Conservation (phyloP, 2,888 invertebrate genomes). For the Macropis europaea region DNA sequence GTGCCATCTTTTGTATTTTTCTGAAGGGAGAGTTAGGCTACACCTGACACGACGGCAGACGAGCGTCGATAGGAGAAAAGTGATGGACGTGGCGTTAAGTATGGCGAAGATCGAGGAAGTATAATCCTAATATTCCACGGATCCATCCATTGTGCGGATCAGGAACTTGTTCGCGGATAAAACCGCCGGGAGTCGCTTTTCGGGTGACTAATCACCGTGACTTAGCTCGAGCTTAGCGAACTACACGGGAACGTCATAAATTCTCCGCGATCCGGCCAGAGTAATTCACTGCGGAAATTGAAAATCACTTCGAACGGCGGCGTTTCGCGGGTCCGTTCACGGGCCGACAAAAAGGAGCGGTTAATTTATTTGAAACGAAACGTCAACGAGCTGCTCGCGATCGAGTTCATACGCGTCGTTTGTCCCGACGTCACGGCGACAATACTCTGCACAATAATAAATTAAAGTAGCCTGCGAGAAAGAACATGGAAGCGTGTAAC, state of each 20-base stretch:
- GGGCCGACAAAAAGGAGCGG: too few species aligned
- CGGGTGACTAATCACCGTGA: constrained; percentile 54
- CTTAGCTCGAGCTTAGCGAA: constrained; percentile 46
- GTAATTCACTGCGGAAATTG: constrained; percentile 29
- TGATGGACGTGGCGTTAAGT: constrained; percentile 6
- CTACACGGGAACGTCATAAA: constrained; percentile 44
- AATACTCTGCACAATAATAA: not conserved
- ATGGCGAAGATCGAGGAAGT: constrained; percentile 34
- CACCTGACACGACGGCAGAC: not conserved
- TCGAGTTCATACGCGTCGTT: not conserved
- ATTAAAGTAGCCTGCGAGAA: not conserved
- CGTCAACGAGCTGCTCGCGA: not conserved
- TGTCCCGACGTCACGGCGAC: not conserved
- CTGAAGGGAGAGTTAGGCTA: too few species aligned
- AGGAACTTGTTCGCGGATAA: constrained; percentile 55
- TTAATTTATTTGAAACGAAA: too few species aligned
- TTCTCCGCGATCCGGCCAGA: constrained; percentile 19
- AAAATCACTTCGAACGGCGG: constrained; percentile 16
- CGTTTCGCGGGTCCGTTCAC: not conserved
- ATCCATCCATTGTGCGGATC: constrained; percentile 50
- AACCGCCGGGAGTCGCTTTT: constrained; percentile 45
- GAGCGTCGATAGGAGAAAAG: not conserved
- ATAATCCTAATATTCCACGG: constrained; percentile 53
- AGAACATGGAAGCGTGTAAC: not conserved
- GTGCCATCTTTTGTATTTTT: too few species aligned